Evolutionary conservation across 2,888 invertebrate species (phyloP).

Genomic region (Hermaeophaga mercurialis): DNA sequence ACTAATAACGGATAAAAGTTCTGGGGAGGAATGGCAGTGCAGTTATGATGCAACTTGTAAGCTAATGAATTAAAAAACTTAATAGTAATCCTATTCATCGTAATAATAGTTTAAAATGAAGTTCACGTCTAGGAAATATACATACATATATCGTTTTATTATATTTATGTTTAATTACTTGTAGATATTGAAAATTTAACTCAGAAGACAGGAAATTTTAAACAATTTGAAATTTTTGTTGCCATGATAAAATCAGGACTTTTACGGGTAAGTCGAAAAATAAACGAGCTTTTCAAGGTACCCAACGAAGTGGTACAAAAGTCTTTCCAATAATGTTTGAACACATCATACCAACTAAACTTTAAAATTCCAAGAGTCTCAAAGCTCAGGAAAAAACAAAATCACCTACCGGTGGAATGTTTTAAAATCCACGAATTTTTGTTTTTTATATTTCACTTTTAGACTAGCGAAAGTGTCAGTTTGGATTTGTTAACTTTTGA

Average conservation of each 20-base stretch:
- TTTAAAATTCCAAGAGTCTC: background rate
- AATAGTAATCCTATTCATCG: too few species aligned
- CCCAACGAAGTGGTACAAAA: too few species aligned
- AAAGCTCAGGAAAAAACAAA: background rate
- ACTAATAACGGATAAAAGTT: constrained; percentile 60
- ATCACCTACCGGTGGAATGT: background rate
- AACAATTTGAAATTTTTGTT: constrained; percentile 61
- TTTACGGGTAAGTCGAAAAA: constrained; percentile 54
- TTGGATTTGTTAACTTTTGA: constrained; percentile 61
- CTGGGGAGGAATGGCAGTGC: constrained; percentile 63
- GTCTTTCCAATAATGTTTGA: too few species aligned
- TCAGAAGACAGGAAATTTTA: constrained; percentile 63
- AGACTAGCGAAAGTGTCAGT: constrained; percentile 61
- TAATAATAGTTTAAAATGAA: too few species aligned
- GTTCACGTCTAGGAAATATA: too few species aligned
- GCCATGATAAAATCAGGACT: constrained; percentile 63
- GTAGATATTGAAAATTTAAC: constrained; percentile 63
- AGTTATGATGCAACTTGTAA: constrained; percentile 60
- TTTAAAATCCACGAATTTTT: too few species aligned
- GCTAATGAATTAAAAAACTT: constrained; percentile 26
- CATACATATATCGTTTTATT: too few species aligned
- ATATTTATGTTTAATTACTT: too few species aligned
- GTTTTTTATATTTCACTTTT: constrained; percentile 18
- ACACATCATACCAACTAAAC: too few species aligned
- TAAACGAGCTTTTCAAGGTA: too few species aligned